Evolutionary conservation across 2,113 vertebrate species (phyloP), one percentile per base, ranked within the genome.

Genomic region (Tretioscincus oriximinensis): DNA sequence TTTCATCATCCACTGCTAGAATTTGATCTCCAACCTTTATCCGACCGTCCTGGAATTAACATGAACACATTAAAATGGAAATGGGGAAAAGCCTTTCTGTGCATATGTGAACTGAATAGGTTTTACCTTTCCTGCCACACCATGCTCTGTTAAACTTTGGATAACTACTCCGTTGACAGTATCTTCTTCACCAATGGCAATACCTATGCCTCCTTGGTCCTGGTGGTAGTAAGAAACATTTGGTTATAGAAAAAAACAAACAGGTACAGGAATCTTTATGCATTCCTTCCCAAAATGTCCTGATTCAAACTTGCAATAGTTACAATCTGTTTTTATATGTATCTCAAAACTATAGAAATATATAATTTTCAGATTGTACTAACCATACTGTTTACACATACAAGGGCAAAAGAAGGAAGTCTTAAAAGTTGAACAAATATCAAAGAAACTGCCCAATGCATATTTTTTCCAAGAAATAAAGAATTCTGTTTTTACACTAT

Each of bases 171-270:
- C 97, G 2, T 78, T 89, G 41, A 92, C 78, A 0, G 96, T 96
- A 73, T 95, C 95, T 61, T 97, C 96, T 77, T 97, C 97, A 85
- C 95, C 96, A 85, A 97, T 95, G 45, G 95, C 95, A 88, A 97
- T 95, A 76, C 97, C 97, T 47, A 96, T 91, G 58, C 94, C 95
- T 66, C 93, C 96, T 73, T 96, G 97, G 90, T 97, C 97, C 98
- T 99, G 20, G 21, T 3, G 12, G 76, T 21, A 26, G n/a, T 35
- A 90, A 88, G 81, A 54, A 76, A 79, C 88, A 86, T 51, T 73
- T 4, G 20, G 71, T 81, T 20, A 1, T 2, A 70, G 67, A 86
- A 24, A 12, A 60, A 78, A 0, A 35, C 4, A 10, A 61, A 79
- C 22, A 2, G 12, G 31, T 60, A 14, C 9, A n/a, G 58, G 4